phyloP scores from a whole-genome alignment of 2,888 invertebrate species.

The Meteorus cinctellus region DNA sequence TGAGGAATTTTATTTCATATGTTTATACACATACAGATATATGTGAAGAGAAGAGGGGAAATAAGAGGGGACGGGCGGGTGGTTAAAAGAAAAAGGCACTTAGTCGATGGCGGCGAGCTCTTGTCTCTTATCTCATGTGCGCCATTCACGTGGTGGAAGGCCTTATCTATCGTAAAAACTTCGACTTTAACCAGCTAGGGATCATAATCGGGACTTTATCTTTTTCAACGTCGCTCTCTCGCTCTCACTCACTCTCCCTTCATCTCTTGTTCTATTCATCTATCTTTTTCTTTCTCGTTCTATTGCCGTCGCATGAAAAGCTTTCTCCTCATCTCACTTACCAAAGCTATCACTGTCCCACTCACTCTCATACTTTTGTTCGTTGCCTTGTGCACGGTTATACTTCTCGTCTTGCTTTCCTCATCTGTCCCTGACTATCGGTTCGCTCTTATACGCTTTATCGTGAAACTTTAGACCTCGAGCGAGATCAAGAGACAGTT shows the following conservation, averaged over 20 bases:
- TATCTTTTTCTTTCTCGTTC: slow-evolving; percentile 28
- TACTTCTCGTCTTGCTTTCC: slow-evolving; percentile 40
- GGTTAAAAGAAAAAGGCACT: slow-evolving; percentile 41
- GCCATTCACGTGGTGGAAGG: slow-evolving; percentile 38
- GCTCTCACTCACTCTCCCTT: slow-evolving; percentile 26
- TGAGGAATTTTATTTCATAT: slow-evolving; percentile 6
- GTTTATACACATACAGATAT: neutral
- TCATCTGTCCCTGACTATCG: slow-evolving; percentile 47
- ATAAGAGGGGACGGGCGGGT: neutral
- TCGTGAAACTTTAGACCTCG: slow-evolving; percentile 49
- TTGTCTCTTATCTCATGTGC: slow-evolving; percentile 37
- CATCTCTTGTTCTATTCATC: slow-evolving; percentile 12
- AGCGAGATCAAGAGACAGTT: slow-evolving; percentile 44
- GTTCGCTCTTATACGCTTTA: slow-evolving; percentile 35
- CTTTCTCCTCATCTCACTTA: slow-evolving; percentile 50
- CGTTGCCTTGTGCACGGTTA: neutral
- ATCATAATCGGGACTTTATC: slow-evolving; percentile 67
- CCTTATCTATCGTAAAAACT: slow-evolving; percentile 70
- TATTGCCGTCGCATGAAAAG: slow-evolving; percentile 36
- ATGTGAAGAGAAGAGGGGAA: neutral
- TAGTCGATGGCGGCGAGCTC: slow-evolving; percentile 50
- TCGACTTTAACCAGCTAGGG: slow-evolving; percentile 69
- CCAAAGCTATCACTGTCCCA: slow-evolving; percentile 50
- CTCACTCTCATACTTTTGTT: neutral
- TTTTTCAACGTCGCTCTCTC: slow-evolving; percentile 46